Percentiles rank a stretch among this genome's conserved stretches.
These are phyloP conservation scores for Melieria crassipennis DNA, from an alignment of 2,888 invertebrate species.

Conservation along the genomic window DNA sequence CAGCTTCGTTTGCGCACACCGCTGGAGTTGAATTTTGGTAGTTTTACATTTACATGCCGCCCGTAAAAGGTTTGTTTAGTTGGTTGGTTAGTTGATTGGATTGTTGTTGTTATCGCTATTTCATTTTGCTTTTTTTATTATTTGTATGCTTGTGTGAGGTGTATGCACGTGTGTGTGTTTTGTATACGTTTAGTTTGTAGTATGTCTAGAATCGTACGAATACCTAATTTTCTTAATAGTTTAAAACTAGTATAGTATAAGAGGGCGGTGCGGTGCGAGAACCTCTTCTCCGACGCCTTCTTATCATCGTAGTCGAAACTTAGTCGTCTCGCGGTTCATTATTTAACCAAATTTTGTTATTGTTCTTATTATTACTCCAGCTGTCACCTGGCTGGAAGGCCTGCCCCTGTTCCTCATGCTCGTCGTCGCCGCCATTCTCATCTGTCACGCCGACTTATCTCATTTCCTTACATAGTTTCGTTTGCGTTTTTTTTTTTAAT, in stretches of 20 bases:
- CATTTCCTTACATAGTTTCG: not conserved
- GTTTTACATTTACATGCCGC: too few relatives aligned
- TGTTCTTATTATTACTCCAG: too few relatives aligned
- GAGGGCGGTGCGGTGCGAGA: not conserved
- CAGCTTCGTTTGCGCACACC: too few relatives aligned
- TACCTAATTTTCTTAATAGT: constrained; percentile 11
- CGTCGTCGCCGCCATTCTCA: not conserved
- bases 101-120: not conserved
- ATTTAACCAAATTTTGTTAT: too few relatives aligned
- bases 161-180: not conserved
- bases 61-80: too few relatives aligned
- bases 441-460: not conserved
- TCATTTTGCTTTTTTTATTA: not conserved
- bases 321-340: not conserved
- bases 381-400: too few relatives aligned
- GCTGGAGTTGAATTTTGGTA: too few relatives aligned
- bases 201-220: constrained; percentile 19
- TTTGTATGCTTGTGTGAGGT: not conserved
- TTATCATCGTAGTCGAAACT: not conserved
- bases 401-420: not conserved
- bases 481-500: constrained; percentile 19
- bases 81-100: too few relatives aligned
- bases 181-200: too few relatives aligned
- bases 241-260: not conserved
- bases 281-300: not conserved